Evolutionary conservation across 2,888 invertebrate species (phyloP), one percentile per base, ranked within the genome.

Genomic region (Pterostichus niger): DNA sequence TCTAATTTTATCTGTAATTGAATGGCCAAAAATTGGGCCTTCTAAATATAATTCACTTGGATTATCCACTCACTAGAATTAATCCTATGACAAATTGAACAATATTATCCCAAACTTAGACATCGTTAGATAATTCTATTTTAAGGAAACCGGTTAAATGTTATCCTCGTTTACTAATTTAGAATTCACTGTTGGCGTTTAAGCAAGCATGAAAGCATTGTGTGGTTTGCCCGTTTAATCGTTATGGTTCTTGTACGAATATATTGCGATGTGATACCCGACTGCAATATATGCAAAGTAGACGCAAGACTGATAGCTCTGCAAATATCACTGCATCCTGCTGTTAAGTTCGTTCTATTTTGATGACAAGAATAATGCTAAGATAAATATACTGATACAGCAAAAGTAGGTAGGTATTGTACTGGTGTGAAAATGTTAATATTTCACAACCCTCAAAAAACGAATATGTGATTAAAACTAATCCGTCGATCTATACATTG

Each of bases 231-330:
- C 0, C 15, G 44, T 46, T 17, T 68, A 68, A 24, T 24, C n/a
- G n/a, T 5, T 4, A 13, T 9, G 9, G 40, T 40, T 7, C 40
- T 40, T 40, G 40, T 40, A 40, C 40, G 40, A 40, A 40, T 40
- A 40, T 40, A 40, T 40, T 6, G 68, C 33, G 9, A 33, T 68
- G 13, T 31, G 33, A 31, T 68, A 17, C 33, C 35, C 68, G 24
- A 68, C 31, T 31, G 35, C 68, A 68, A 68, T 68, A 24, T 68
- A 68, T 68, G 68, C 68, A 68, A 68, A 31, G 35, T 24, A 68
- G 33, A 24, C 61, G 7, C 24, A 11, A 61, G 61, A 68, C 35
- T 24, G 68, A 68, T 31, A 31, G 31, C 5, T 68, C 0, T 10
- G n/a, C n/a, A 11, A 54, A 54, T 54, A 54, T 6, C 17, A 3